Evolutionary conservation across 2,888 invertebrate species (phyloP).

Genomic region (Drosophila longiperda): DNA sequence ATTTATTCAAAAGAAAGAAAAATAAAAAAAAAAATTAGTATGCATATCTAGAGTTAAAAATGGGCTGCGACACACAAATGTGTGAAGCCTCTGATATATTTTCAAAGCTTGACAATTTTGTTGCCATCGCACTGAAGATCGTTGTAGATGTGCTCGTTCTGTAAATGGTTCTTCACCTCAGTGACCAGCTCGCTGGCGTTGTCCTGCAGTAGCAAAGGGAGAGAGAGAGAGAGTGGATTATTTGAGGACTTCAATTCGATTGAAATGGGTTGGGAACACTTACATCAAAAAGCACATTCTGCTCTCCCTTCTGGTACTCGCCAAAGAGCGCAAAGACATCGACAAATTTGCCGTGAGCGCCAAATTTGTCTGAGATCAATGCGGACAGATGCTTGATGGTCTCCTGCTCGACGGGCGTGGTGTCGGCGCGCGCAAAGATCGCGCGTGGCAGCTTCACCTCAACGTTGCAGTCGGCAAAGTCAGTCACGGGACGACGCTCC

Average conservation of each 20-base stretch:
- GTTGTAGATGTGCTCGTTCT: conserved; percentile 77
- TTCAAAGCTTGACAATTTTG: conserved; percentile 66
- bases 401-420: conserved; percentile 81
- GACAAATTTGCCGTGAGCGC: conserved; percentile 74
- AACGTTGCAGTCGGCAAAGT: conserved; percentile 81
- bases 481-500: conserved; percentile 81
- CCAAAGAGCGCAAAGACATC: conserved; percentile 84
- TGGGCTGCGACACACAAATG: neutral
- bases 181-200: conserved; percentile 77
- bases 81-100: neutral
- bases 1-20: conserved; percentile 24
- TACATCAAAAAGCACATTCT: conserved; percentile 83
- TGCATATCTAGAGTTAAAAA: conserved; percentile 28
- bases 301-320: conserved; percentile 74
- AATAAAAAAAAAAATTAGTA: conserved; percentile 14
- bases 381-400: conserved; percentile 83
- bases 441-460: conserved; percentile 82
- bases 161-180: conserved; percentile 73
- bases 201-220: conserved; percentile 66
- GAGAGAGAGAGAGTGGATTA: neutral
- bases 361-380: conserved; percentile 82
- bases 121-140: conserved; percentile 79
- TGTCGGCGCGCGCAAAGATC: conserved; percentile 75
- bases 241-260: neutral
- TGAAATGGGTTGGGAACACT: conserved; percentile 43